Percentiles rank a stretch among this genome's conserved stretches.
Conservation (phyloP, 2,113 vertebrate species). For the Saguinus imperator region DNA sequence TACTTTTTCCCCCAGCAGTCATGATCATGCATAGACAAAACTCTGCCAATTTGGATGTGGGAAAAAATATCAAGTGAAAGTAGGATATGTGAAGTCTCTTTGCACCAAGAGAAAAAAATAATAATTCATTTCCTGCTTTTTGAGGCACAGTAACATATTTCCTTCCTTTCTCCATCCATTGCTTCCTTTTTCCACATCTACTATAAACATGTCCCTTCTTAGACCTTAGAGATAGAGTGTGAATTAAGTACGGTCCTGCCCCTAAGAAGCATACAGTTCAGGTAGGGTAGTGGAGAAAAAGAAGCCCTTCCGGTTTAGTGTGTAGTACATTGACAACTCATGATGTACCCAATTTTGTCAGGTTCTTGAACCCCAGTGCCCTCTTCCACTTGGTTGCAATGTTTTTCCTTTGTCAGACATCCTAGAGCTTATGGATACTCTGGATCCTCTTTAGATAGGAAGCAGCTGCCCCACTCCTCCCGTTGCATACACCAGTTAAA, state of each 20-base stretch:
- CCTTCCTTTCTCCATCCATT: background rate
- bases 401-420: background rate
- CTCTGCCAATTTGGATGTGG: background rate
- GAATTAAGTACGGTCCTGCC: background rate
- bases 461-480: background rate
- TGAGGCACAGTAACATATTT: background rate
- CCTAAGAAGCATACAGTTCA: background rate
- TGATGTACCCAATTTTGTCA: background rate
- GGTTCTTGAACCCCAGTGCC: background rate
- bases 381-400: background rate
- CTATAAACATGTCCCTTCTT: background rate
- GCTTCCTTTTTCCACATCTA: background rate
- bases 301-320: background rate
- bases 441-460: background rate
- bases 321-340: background rate
- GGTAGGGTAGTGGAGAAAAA: background rate
- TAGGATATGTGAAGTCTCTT: background rate
- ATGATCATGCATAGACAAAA: background rate
- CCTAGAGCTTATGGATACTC: background rate
- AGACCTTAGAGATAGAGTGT: background rate
- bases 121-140: background rate
- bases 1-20: background rate
- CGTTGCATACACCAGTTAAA: background rate
- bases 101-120: background rate
- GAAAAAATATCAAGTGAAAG: background rate